Base-by-base conservation (phyloP, 2,888 invertebrate genomes). In the Drosophila kanekoi region DNA sequence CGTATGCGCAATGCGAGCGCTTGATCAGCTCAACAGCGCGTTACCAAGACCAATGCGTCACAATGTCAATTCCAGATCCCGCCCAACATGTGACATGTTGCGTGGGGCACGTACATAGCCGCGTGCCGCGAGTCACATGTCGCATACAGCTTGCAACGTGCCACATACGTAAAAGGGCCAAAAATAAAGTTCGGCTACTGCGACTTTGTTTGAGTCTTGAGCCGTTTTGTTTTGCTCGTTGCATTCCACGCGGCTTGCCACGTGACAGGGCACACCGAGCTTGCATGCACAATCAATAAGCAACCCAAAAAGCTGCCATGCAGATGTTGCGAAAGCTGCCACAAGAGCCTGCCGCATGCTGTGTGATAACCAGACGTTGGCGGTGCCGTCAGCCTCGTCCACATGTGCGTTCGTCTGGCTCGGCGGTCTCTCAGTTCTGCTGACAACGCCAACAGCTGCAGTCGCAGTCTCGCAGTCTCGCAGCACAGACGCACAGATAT, bases 361-460 rank as follows among this genome's bases (percentile, higher is more conserved):
- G 81, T 81, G 81, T 62, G 81, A 66, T 72, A 83, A 83, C 54
- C 64, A 62, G 63, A 48, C 54, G 43, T 38, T 38, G 41, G 23
- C 44, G 35, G 37, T 60, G 33, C 20, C 72, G 45, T 54, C 49
- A 13, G 59, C 51, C 51, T 14, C 33, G 49, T 41, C 16, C 61
- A 71, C 79, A 69, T 72, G 80, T 65, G 83, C 72, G 69, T 79
- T 75, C 54, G 59, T 57, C 58, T 49, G 53, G 44, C 3, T 23
- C 3, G 11, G 9, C 64, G 48, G 65, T 41, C 67, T 57, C 65
- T 81, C 87, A 83, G 83, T 83, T 87, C 69, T 73, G 87, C 74
- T 69, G 65, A 67, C 67, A 87, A 81, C 83, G 87, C 77, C 87
- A 81, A 82, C 82, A 65, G 86, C 86, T 82, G 68, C 77, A 85